These are phyloP conservation scores for Stegodyphus mimosarum DNA, from an alignment of 1,140 invertebrate species.

Conservation along the genomic window DNA sequence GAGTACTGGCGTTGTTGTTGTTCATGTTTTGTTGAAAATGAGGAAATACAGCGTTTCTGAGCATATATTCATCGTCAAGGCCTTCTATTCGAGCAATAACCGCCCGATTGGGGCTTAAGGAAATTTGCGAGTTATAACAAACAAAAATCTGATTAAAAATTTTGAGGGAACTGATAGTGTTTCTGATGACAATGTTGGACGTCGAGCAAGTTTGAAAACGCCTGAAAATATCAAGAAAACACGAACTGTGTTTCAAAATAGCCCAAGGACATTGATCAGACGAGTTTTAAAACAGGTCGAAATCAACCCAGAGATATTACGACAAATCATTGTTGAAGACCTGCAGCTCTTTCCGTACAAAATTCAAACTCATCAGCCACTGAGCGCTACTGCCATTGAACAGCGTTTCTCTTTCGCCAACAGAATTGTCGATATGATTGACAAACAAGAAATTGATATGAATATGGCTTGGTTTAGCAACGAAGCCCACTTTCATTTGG, in stretches of 20 bases:
- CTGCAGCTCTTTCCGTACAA: background rate
- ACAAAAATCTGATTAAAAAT: no score
- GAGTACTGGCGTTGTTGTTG: background rate
- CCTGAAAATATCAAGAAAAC: no score
- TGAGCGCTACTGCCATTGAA: background rate
- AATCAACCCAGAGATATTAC: background rate
- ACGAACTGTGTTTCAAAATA: no score
- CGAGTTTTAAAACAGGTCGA: no score
- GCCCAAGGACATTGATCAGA: no score
- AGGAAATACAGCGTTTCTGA: background rate
- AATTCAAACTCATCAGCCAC: background rate
- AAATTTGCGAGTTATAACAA: no score
- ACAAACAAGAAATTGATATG: background rate
- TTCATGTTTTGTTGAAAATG: background rate
- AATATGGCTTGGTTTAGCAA: background rate
- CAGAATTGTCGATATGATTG: background rate
- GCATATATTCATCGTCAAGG: background rate
- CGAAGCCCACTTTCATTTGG: no score
- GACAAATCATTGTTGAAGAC: background rate
- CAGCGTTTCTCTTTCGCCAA: no score
- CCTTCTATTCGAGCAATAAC: background rate
- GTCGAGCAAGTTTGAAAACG: no score
- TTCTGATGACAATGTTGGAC: no score
- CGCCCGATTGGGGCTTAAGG: background rate
- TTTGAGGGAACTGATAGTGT: no score